Evolutionary conservation across 2,113 vertebrate genomes (phyloP).

Genomic region (Oncorhynchus keta): DNA sequence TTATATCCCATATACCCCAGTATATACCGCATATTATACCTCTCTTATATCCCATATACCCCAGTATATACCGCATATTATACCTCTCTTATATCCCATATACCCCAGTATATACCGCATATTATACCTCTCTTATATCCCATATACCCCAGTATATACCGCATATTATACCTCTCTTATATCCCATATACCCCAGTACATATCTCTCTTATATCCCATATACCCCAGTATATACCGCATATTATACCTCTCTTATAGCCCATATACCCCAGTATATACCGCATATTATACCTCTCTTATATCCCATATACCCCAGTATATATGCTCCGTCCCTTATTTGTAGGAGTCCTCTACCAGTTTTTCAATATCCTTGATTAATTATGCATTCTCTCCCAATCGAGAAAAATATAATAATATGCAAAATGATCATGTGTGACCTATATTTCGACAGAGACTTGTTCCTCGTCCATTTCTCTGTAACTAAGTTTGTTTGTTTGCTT

Average conservation of each 20-base stretch:
- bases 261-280: background rate
- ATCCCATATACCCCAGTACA: background rate
- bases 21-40: background rate
- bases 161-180: background rate
- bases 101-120: background rate
- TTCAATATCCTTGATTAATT: constrained; percentile 52
- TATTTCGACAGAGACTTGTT: constrained; percentile 31
- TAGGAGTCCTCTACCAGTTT: constrained; percentile 14
- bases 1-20: background rate
- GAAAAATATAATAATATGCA: constrained; percentile 37
- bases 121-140: background rate
- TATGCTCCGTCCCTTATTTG: constrained; percentile 45
- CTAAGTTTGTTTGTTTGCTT: background rate
- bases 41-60: no score
- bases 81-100: background rate
- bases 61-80: background rate
- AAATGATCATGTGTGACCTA: constrained; percentile 46
- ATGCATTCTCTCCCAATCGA: constrained; percentile 49
- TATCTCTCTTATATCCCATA: no score
- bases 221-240: no score
- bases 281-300: background rate
- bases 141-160: background rate
- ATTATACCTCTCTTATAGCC: no score
- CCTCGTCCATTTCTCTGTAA: background rate
- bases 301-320: background rate